These are phyloP conservation scores for Heteropelma amictum DNA, from an alignment of 2,888 invertebrate species.

Conservation along the genomic window DNA sequence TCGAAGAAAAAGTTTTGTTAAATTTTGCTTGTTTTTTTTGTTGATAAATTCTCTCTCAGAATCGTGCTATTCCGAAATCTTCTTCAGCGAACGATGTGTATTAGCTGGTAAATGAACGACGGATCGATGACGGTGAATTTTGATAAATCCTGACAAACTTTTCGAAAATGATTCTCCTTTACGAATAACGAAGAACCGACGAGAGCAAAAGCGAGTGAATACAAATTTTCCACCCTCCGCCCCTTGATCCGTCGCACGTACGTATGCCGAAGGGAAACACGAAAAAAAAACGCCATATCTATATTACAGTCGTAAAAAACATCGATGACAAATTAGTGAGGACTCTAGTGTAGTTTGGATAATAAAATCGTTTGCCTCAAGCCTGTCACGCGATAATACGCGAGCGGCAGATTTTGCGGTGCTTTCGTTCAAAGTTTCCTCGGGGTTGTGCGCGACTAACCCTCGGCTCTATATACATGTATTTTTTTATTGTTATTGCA, in stretches of 20 bases:
- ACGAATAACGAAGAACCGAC: too few relatives aligned
- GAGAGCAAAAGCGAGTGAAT: constrained; percentile 16
- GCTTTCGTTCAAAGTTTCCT: neutral
- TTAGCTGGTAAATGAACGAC: too few relatives aligned
- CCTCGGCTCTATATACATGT: neutral
- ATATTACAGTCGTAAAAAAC: constrained; percentile 32
- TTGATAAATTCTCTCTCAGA: too few relatives aligned
- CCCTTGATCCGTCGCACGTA: neutral
- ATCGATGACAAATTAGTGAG: constrained; percentile 48
- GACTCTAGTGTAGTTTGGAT: constrained; percentile 50
- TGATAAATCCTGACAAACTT: too few relatives aligned
- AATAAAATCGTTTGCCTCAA: constrained; percentile 39
- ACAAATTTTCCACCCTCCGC: neutral
- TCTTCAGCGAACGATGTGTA: too few relatives aligned
- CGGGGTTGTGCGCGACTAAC: constrained; percentile 17
- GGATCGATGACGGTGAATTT: too few relatives aligned
- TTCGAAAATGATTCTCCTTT: too few relatives aligned
- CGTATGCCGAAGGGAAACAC: constrained; percentile 6
- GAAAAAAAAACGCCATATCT: constrained; percentile 21
- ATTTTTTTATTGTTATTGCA: neutral
- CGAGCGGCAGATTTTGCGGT: constrained; percentile 2
- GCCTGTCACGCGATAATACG: constrained; percentile 17
- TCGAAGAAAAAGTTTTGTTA: too few relatives aligned
- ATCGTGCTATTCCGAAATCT: too few relatives aligned
- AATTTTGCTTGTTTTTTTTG: too few relatives aligned